Conservation (phyloP, 2,888 invertebrate species). For the Nysson spinosus region DNA sequence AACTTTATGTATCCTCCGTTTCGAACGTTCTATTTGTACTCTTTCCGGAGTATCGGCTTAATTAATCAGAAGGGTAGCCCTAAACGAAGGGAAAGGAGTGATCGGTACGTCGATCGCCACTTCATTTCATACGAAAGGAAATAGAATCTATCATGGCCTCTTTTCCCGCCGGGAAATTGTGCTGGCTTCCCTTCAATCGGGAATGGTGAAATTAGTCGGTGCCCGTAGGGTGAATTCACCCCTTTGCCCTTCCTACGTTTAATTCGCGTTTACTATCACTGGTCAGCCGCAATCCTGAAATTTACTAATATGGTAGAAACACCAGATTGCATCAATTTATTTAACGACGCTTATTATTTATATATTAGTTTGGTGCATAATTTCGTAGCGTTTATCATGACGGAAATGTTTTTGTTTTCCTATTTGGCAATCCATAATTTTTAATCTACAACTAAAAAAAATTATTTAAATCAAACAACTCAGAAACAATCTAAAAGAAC, state of each 20-base stretch:
- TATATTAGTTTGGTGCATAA: too few species aligned
- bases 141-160: constrained; percentile 55
- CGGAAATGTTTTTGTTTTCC: too few species aligned
- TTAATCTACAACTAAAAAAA: too few species aligned
- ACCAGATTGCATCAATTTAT: too few species aligned
- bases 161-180: constrained; percentile 53
- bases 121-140: constrained; percentile 38
- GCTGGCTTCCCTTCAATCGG: constrained; percentile 59
- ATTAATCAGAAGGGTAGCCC: constrained; percentile 3
- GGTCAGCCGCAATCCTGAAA: too few species aligned
- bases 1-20: background rate
- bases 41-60: background rate
- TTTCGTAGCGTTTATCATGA: too few species aligned
- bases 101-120: constrained; percentile 18
- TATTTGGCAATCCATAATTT: too few species aligned
- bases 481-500: too few species aligned
- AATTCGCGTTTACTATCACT: too few species aligned
- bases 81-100: constrained; percentile 1
- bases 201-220: constrained; percentile 63
- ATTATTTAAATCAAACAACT: too few species aligned
- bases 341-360: too few species aligned
- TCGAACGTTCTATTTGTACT: background rate
- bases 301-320: too few species aligned
- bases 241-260: background rate
- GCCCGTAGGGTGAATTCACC: constrained; percentile 34